Base-by-base conservation (phyloP, 2,888 invertebrate species). In the Chirona hameri region DNA sequence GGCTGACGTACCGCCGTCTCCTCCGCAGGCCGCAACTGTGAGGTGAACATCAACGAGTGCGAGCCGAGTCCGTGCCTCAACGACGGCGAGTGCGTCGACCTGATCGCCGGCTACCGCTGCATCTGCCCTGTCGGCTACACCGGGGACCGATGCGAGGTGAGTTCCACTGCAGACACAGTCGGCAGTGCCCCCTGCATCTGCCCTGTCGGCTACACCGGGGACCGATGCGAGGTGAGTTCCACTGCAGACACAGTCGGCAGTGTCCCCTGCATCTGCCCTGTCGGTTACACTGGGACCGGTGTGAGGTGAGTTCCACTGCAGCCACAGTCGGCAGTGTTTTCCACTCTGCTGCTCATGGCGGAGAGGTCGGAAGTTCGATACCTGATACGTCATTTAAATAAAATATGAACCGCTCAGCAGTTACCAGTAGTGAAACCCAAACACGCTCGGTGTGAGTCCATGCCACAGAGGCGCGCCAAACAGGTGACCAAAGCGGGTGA, bases 31-130 rank as follows among this genome's bases (percentile, higher is more conserved):
- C 92, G 93, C 84, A 94, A 94, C 87, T 98, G 98, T 89, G 95
- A 96, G 89, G 94, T 94, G 29, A 95, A 97, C 88, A 95, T 97
- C 87, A 94, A 97, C 89, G 96, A 97, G 87, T 97, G 97, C 87
- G 91, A 93, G 39, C 94, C 94, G 84, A 95, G 92, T 88, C 96
- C 95, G 0, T 96, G 95, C 88, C 96, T 95, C 81, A 97, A 95
- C 87, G 95, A 93, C 24, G 98, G 94, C 27, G 93, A 93, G 83
- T 97, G 97, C 89, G 93, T 95, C 86, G 95, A 96, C 88, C 90
- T 94, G 85, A 92, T 95, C 85, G 95, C 96, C 88, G 94, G 94
- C 0, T 96, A 94, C 90, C 92, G 93, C 83, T 97, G 96, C 90
- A 95, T 95, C 87, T 97, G 96, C 87, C 96, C 96, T 0, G 90